Percentiles rank a stretch among this genome's conserved stretches.
These are phyloP conservation scores for Formica exsecta DNA, from an alignment of 1,140 invertebrate species.

Conservation along the genomic window DNA sequence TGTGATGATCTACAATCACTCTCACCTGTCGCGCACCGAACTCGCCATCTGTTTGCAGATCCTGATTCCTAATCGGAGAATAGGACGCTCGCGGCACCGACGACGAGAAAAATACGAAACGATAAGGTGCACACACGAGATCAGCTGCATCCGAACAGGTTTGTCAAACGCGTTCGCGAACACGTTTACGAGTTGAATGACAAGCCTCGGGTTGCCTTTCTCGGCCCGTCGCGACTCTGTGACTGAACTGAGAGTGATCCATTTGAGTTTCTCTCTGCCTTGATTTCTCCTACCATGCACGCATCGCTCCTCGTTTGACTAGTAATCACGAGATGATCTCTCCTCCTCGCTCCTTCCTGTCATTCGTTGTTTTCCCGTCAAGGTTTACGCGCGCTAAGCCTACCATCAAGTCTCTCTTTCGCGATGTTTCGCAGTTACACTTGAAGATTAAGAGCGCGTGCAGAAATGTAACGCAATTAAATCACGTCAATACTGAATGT, in stretches of 20 bases:
- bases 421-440: background rate
- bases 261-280: slow-evolving; percentile 10
- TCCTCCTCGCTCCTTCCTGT: background rate
- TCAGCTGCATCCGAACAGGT: background rate
- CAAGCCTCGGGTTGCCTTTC: background rate
- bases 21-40: background rate
- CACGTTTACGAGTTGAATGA: background rate
- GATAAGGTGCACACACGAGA: background rate
- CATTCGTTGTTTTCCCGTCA: slow-evolving; percentile 15
- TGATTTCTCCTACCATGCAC: slow-evolving; percentile 38
- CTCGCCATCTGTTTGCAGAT: background rate
- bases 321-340: background rate
- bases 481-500: background rate
- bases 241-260: slow-evolving; percentile 24
- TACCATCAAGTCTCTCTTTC: slow-evolving; percentile 7
- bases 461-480: background rate
- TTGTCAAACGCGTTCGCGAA: background rate
- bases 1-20: background rate
- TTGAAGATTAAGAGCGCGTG: background rate
- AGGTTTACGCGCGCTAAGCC: slow-evolving; percentile 18
- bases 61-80: background rate
- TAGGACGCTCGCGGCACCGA: background rate
- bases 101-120: background rate
- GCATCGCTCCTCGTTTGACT: slow-evolving; percentile 26
- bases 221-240: background rate